Conservation (phyloP, 2,888 invertebrate species). For the Phyto melanocephala region DNA sequence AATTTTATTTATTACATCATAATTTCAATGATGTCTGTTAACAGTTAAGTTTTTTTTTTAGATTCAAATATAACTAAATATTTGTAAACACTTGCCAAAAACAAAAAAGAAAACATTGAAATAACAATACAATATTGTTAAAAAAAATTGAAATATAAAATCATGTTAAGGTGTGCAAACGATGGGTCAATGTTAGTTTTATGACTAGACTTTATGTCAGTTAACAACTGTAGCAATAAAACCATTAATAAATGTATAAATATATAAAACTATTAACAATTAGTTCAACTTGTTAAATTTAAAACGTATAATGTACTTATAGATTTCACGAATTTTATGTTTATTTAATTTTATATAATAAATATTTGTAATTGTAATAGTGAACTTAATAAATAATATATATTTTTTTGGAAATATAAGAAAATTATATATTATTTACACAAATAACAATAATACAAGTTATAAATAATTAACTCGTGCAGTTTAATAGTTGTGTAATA, state of each 20-base stretch:
- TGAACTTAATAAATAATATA: too few species aligned
- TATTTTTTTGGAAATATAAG: background rate
- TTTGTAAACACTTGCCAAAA: constrained; percentile 57
- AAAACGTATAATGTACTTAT: background rate
- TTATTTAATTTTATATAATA: constrained; percentile 17
- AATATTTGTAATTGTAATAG: too few species aligned
- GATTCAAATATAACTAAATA: constrained; percentile 7
- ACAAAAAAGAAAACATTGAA: background rate
- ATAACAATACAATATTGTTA: constrained; percentile 3
- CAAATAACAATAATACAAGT: background rate
- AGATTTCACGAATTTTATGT: constrained; percentile 61
- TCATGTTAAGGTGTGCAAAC: constrained; percentile 62
- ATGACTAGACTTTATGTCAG: constrained; percentile 38
- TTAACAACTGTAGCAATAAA: constrained; percentile 35
- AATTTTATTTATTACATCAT: constrained; percentile 35
- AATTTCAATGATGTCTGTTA: constrained; percentile 49
- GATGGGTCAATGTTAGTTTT: constrained; percentile 55
- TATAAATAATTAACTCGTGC: constrained; percentile 8
- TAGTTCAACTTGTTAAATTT: constrained; percentile 19
- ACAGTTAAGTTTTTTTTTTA: constrained; percentile 14
- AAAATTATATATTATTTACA: background rate
- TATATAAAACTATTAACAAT: background rate
- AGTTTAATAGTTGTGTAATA: background rate
- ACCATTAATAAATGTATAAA: constrained; percentile 23
- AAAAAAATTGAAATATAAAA: constrained; percentile 56